Evolutionary conservation across 2,113 vertebrate species (phyloP).

Genomic region (Tragelaphus strepsiceros): DNA sequence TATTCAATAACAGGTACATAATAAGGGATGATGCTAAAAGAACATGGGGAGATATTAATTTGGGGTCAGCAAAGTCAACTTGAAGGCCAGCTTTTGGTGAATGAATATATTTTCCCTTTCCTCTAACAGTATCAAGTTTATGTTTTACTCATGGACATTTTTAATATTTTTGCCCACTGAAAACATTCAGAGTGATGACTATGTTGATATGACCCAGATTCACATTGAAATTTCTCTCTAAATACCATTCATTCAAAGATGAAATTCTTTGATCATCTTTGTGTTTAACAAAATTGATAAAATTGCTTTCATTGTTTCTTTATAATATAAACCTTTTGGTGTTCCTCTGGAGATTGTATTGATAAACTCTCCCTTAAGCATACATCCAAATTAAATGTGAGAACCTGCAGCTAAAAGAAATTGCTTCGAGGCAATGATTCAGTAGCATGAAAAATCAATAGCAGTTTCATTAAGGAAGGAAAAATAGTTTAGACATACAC

Average conservation of each 20-base stretch:
- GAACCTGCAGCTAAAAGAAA: conserved; percentile 82
- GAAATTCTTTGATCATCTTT: conserved; percentile 69
- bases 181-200: conserved; percentile 43
- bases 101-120: neutral
- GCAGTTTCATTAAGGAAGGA: conserved; percentile 85
- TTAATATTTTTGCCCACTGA: conserved; percentile 44
- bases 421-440: conserved; percentile 86
- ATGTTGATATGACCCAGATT: conserved; percentile 63
- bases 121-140: neutral
- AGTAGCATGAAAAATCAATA: conserved; percentile 89
- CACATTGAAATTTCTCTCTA: conserved; percentile 55
- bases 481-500: conserved; percentile 75
- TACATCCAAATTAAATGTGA: conserved; percentile 87
- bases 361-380: conserved; percentile 81
- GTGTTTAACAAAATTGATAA: conserved; percentile 63
- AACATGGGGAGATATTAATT: neutral
- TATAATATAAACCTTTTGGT: conserved; percentile 72
- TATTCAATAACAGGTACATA: neutral
- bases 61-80: conserved; percentile 16
- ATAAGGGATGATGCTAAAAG: neutral
- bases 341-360: conserved; percentile 75
- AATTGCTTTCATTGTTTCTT: conserved; percentile 71
- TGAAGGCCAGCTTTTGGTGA: neutral
- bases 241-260: conserved; percentile 1
- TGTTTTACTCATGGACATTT: conserved; percentile 40